Evolutionary conservation across 2,797 vertebrate species (phyloP), one percentile per base, ranked within the genome.

Genomic region (Myripristis murdjan): DNA sequence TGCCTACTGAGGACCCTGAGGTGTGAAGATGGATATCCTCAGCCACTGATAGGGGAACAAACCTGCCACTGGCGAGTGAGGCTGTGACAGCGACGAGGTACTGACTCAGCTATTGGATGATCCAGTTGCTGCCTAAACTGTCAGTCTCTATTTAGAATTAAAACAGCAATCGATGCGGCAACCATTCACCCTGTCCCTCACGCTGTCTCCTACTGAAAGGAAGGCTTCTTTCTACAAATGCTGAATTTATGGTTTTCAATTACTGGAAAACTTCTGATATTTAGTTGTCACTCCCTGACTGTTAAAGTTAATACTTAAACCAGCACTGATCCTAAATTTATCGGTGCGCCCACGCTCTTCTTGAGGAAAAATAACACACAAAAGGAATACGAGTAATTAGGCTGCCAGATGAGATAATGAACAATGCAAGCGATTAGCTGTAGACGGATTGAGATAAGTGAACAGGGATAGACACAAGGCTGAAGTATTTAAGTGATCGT

Each of bases 1-100:
- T 79, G 80, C 74, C 77, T 72, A 26, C 64, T 64, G 77, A 77
- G 67, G 74, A 83, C 79, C 87, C 89, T 64, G 78, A 89, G 86
- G 91, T 86, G 82, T 67, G 70, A 87, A 89, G 85, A 90, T 90
- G 83, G 85, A 93, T 91, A 91, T 91, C 84, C 82, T 89, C 76
- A 88, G 77, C 73, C 75, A 64, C 64, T 83, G 74, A 83, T 79
- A 72, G 76, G 74, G 83, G 83, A 86, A 83, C 90, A 74, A 86
- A 86, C 74, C 85, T 89, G 88, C 89, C 89, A 85, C 73, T 66
- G 82, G 87, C 83, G 75, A 83, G 83, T 75, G 83, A 80, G 75
- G 79, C 78, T 77, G 85, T 92, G 89, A 91, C 84, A 82, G 83
- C 59, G 70, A 89, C 81, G 77, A 76, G 77, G 59, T 57, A 83